Percentiles rank a stretch among this genome's conserved stretches.
Evolutionary conservation across 2,113 vertebrate genomes (phyloP).

Genomic region (Aramus guarauna): DNA sequence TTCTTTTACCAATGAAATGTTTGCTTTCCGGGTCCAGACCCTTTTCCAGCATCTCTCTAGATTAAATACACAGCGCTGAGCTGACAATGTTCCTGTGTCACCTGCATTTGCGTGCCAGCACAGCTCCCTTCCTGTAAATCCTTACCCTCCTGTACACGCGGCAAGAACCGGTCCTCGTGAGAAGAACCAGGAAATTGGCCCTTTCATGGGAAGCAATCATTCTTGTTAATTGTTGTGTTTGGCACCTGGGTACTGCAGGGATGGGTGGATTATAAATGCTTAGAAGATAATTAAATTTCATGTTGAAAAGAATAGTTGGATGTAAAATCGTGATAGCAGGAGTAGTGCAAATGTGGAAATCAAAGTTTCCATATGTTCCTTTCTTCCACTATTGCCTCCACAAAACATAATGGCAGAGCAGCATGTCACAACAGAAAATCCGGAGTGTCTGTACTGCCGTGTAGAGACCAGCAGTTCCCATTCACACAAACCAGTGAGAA

Average conservation of each 20-base stretch:
- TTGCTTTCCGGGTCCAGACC: background rate
- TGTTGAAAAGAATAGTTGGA: background rate
- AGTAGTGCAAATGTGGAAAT: background rate
- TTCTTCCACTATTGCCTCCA: background rate
- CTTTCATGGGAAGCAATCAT: background rate
- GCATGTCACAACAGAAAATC: background rate
- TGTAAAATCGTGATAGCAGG: background rate
- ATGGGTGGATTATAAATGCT: background rate
- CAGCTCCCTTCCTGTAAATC: background rate
- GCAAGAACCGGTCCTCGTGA: background rate
- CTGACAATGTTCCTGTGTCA: background rate
- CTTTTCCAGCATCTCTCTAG: background rate
- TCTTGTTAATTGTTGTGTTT: background rate
- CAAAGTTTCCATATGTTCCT: background rate
- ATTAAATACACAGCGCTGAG: fast-evolving
- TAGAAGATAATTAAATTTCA: background rate
- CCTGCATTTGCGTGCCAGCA: background rate
- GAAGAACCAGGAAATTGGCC: background rate
- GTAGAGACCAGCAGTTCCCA: background rate
- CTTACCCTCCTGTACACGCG: fast-evolving
- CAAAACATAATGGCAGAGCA: background rate
- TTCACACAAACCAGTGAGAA: background rate
- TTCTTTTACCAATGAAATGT: background rate
- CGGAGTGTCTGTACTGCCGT: background rate
- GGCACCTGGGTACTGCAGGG: background rate